Conservation (phyloP, 2,888 invertebrate genomes). For the Hypselothyrea guttata region DNA sequence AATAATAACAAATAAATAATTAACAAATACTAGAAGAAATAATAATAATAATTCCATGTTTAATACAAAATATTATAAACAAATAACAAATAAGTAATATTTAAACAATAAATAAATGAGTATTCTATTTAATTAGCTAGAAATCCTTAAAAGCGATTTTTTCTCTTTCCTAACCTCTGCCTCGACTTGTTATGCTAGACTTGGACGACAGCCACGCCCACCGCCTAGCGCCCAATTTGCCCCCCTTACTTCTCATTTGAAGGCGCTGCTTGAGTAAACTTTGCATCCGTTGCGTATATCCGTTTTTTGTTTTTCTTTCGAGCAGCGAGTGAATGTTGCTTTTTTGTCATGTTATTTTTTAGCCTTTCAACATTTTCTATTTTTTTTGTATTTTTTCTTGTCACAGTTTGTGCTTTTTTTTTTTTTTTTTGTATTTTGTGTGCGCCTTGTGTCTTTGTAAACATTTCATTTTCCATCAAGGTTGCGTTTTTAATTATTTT, state of each 20-base stretch:
- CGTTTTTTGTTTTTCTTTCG: slow-evolving; percentile 70
- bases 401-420: slow-evolving; percentile 47
- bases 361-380: slow-evolving; percentile 57
- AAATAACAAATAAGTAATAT: no score
- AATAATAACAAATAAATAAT: no score
- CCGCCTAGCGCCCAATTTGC: slow-evolving; percentile 7
- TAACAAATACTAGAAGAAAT: no score
- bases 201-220: slow-evolving; percentile 7
- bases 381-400: slow-evolving; percentile 44
- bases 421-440: slow-evolving; percentile 43
- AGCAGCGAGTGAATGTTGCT: slow-evolving; percentile 54
- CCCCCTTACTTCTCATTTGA: slow-evolving; percentile 22
- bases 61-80: no score
- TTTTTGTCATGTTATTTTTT: slow-evolving; percentile 37
- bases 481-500: slow-evolving; percentile 82
- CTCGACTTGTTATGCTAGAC: slow-evolving; percentile 37
- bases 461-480: slow-evolving; percentile 80
- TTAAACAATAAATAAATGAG: no score
- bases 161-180: no score
- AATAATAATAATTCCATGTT: no score
- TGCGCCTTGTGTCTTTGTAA: slow-evolving; percentile 69
- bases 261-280: slow-evolving; percentile 63
- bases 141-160: no score
- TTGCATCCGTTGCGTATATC: slow-evolving; percentile 73
- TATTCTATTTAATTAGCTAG: no score